Base-by-base conservation (phyloP, 2,113 vertebrate genomes). In the Pituophis catenifer region DNA sequence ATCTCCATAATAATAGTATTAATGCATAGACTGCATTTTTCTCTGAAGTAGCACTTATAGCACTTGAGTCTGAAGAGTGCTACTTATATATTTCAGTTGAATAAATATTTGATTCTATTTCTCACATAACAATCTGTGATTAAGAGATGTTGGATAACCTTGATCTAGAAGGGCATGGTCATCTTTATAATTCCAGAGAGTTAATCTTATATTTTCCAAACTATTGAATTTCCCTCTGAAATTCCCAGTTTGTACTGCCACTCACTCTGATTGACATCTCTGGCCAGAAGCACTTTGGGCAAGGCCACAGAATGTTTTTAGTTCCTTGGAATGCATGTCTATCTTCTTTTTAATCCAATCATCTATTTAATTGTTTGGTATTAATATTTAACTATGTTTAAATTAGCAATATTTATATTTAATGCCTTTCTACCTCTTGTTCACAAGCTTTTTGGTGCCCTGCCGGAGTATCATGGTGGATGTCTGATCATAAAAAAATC, bases 1-100 rank as follows among this genome's bases (percentile, higher is more conserved):
- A 3, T 93, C 0, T 93, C 57, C 17, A 24, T 90, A 92, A 93
- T 92, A 29, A 33, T 9, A 24, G 24, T 57, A 86, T 91, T 91
- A 86, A n/a, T 33, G 62, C 0, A 1, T 21, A 44, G 8, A 38
- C 48, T 59, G 0, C 0, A 44, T 24, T 53, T 92, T 33, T 38
- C 29, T 59, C 90, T 90, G 53, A 15, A 2, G 89, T 93, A 81
- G 90, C 0, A 1, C 57, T 89, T 94, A 89, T 21, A n/a, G 0
- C 57, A 26, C 48, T 94, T 59, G 91, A 0, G 3, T 70, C 70
- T 33, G 54, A 91, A 81, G 33, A 70, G 48, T 70, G 50, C 21
- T 44, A 33, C 50, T 55, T 70, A 1, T 87, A 21, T 23, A 91
- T 3, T 90, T 75, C 44, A 54, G 33, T 13, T 94, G 92, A 92